Conservation (phyloP, 2,113 vertebrate species). For the Gavia stellata region DNA sequence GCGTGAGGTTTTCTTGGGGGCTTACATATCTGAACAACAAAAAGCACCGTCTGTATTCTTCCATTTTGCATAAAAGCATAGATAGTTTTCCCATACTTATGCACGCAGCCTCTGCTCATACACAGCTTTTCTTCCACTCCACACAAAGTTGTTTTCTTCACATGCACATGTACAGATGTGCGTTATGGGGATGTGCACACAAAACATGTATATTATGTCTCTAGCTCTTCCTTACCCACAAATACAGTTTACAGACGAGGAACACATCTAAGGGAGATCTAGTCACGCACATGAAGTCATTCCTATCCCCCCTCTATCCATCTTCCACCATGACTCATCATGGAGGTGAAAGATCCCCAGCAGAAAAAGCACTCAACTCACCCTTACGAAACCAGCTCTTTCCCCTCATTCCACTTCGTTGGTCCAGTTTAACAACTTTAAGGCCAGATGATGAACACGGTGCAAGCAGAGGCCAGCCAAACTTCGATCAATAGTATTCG, state of each 20-base stretch:
- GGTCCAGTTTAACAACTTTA: not conserved
- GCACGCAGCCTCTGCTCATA: not conserved
- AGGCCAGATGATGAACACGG: not conserved
- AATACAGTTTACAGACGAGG: not conserved
- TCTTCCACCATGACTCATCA: not conserved
- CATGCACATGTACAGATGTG: rapidly evolving
- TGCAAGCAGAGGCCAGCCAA: not conserved
- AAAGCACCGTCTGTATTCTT: not conserved
- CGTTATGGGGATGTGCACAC: rapidly evolving
- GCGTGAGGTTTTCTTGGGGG: not conserved
- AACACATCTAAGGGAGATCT: not conserved
- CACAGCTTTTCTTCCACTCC: not conserved
- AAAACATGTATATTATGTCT: rapidly evolving
- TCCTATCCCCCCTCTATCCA: not conserved
- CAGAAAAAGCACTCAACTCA: not conserved
- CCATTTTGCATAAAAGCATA: not conserved
- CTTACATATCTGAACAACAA: not conserved
- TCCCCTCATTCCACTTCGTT: not conserved
- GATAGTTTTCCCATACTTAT: not conserved
- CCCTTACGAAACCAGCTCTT: not conserved
- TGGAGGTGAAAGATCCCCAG: not conserved
- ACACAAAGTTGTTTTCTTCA: not conserved
- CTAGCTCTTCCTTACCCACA: not conserved
- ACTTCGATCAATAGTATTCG: not conserved
- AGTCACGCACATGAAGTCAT: not conserved